These are phyloP conservation scores for Lucifuga dentata DNA, from an alignment of 2,113 vertebrate species.

Conservation along the genomic window DNA sequence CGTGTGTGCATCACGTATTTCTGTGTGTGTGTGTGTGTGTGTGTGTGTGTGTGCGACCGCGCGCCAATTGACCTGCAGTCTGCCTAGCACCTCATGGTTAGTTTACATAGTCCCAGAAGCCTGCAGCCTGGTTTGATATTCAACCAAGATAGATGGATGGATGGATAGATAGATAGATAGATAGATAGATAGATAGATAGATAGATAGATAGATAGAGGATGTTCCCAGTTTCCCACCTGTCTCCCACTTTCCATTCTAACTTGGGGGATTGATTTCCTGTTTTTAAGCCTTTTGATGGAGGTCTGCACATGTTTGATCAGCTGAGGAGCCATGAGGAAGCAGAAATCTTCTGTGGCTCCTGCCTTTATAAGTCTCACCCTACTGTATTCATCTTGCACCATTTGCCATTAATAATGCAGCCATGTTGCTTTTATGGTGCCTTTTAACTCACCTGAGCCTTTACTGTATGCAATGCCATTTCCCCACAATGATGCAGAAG, in stretches of 20 bases:
- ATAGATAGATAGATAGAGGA: no score
- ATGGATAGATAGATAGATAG: no score
- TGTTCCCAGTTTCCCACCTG: background rate
- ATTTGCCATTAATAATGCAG: slow-evolving; percentile 61
- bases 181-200: no score
- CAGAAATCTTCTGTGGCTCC: background rate
- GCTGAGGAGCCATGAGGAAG: background rate
- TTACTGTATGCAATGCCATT: background rate
- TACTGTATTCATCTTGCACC: slow-evolving; percentile 45
- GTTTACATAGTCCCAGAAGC: slow-evolving; percentile 22
- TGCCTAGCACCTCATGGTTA: slow-evolving; percentile 25
- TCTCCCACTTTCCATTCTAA: background rate
- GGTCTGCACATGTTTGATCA: background rate
- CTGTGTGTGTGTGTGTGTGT: background rate
- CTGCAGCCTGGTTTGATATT: slow-evolving; percentile 25
- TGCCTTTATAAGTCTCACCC: slow-evolving; percentile 9
- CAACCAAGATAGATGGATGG: background rate
- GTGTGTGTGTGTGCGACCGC: slow-evolving; percentile 7
- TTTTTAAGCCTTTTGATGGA: background rate
- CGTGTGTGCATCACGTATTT: no score
- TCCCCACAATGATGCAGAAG: background rate
- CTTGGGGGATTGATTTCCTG: slow-evolving; percentile 1
- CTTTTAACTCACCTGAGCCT: slow-evolving; percentile 49
- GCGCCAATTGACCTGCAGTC: slow-evolving; percentile 45
- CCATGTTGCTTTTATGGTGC: slow-evolving; percentile 39